Evolutionary conservation across 2,888 invertebrate species (phyloP).

Genomic region (Drosophila neutralis): DNA sequence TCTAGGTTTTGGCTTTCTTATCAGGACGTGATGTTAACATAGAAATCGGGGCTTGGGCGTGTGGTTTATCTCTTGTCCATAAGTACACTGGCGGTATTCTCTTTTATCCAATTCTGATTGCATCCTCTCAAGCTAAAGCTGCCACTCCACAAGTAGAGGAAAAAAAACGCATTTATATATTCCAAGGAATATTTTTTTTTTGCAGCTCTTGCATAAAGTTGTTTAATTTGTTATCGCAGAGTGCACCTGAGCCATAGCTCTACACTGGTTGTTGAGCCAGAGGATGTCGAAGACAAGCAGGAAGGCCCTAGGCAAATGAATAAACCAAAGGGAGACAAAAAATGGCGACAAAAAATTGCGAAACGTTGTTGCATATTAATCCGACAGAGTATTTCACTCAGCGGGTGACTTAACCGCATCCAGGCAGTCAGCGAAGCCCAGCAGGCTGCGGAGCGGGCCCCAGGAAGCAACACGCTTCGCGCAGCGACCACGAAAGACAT

Average conservation of each 20-base stretch:
- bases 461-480: slow-evolving; percentile 38
- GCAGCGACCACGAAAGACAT: slow-evolving; percentile 73
- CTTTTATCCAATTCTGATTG: slow-evolving; percentile 24
- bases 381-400: slow-evolving; percentile 79
- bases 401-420: slow-evolving; percentile 52
- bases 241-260: slow-evolving; percentile 69
- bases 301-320: slow-evolving; percentile 66
- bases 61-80: background rate
- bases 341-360: slow-evolving; percentile 66
- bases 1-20: background rate
- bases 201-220: slow-evolving; percentile 67
- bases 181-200: slow-evolving; percentile 28
- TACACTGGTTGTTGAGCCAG: slow-evolving; percentile 17
- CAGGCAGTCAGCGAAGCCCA: slow-evolving; percentile 13
- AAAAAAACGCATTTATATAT: slow-evolving; percentile 25
- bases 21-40: background rate
- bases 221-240: slow-evolving; percentile 78
- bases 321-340: slow-evolving; percentile 64
- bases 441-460: slow-evolving; percentile 20
- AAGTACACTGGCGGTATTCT: background rate
- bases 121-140: slow-evolving; percentile 1
- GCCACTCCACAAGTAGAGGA: slow-evolving; percentile 9
- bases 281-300: slow-evolving; percentile 22
- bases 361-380: slow-evolving; percentile 78
- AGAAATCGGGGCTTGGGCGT: background rate